Conservation (phyloP, 2,797 vertebrate genomes). For the Malacoctenus gilli region DNA sequence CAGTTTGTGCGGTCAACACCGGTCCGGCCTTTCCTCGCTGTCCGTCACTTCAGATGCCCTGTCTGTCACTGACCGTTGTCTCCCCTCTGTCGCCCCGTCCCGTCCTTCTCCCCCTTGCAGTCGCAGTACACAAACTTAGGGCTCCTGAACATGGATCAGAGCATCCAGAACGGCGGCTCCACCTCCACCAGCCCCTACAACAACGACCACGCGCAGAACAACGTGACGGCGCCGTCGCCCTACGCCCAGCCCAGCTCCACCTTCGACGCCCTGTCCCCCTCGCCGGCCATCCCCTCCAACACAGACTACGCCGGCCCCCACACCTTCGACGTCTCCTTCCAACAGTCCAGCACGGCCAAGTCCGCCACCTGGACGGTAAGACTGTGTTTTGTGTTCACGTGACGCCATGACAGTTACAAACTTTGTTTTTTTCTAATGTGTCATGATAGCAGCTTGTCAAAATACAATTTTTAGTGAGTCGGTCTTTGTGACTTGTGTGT, state of each 20-base stretch:
- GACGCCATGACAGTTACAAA: too few species aligned
- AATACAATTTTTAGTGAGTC: too few species aligned
- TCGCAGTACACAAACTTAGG: slow-evolving; percentile 97
- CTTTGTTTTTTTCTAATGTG: too few species aligned
- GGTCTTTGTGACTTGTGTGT: too few species aligned
- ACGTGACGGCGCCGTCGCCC: slow-evolving; percentile 93
- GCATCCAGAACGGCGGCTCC: slow-evolving; percentile 95
- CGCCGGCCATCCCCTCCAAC: slow-evolving; percentile 98
- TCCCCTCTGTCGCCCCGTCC: too few species aligned
- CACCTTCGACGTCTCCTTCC: slow-evolving; percentile 98
- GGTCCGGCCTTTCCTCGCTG: too few species aligned
- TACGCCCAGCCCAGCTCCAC: slow-evolving; percentile 98
- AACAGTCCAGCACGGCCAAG: slow-evolving; percentile 98
- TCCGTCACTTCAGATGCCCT: too few species aligned
- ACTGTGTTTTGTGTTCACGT: slow-evolving; percentile 1
- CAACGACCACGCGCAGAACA: slow-evolving; percentile 95
- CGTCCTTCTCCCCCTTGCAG: slow-evolving; percentile 46
- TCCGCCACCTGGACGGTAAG: slow-evolving; percentile 99
- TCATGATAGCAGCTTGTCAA: too few species aligned
- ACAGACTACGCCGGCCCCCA: slow-evolving; percentile 98
- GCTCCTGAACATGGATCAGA: slow-evolving; percentile 98
- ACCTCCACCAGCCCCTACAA: slow-evolving; percentile 98
- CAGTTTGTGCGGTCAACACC: too few species aligned
- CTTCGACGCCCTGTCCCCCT: slow-evolving; percentile 95
- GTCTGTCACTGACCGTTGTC: background rate